Conservation (phyloP, 2,888 invertebrate genomes). For the Epicampocera succincta region DNA sequence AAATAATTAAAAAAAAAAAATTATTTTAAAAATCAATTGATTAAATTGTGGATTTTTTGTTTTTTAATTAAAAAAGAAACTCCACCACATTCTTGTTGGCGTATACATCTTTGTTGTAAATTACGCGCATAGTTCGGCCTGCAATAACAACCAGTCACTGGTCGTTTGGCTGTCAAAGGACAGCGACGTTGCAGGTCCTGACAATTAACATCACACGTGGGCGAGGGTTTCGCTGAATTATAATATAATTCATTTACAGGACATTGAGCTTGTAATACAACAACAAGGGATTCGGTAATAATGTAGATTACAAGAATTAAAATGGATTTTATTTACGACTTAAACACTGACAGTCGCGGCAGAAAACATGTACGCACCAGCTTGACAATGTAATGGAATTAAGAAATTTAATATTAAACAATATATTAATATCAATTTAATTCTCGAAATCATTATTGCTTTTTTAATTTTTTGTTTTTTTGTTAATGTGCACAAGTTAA, state of each 20-base stretch:
- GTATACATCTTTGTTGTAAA: constrained; percentile 44
- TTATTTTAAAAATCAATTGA: not conserved
- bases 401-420: constrained; percentile 6
- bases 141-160: constrained; percentile 63
- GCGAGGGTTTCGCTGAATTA: constrained; percentile 36
- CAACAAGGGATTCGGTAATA: constrained; percentile 9
- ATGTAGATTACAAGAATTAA: constrained; percentile 19
- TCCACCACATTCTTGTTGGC: constrained; percentile 46
- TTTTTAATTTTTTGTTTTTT: no score
- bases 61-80: constrained; percentile 4
- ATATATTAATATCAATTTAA: constrained; percentile 1
- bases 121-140: constrained; percentile 52
- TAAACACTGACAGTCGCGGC: no score
- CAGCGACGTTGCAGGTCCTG: constrained; percentile 61
- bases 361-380: constrained; percentile 7
- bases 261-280: constrained; percentile 53
- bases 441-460: constrained; percentile 4
- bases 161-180: constrained; percentile 43
- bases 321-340: not conserved
- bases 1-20: constrained; percentile 2
- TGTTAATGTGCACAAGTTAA: not conserved
- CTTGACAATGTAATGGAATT: not conserved
- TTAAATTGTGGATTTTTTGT: no score
- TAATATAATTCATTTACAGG: constrained; percentile 54
- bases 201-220: constrained; percentile 66